Evolutionary conservation across 2,888 invertebrate genomes (phyloP).

Genomic region (Cataglyphis altisquamis): DNA sequence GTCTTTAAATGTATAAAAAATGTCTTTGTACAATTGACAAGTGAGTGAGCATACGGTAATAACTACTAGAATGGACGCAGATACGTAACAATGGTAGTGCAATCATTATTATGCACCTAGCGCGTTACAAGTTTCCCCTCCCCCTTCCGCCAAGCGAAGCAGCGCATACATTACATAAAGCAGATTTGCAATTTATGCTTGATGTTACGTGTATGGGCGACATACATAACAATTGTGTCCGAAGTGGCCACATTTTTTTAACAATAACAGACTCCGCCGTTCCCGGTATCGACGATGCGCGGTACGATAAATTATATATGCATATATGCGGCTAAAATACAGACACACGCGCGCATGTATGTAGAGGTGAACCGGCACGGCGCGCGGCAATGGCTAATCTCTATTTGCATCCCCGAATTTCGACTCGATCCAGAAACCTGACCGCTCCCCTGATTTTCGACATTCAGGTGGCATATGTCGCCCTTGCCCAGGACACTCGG

Average conservation of each 20-base stretch:
- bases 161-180: slow-evolving; percentile 15
- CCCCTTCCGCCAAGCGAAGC: not conserved
- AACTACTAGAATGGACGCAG: slow-evolving; percentile 10
- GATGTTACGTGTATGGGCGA: not conserved
- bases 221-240: slow-evolving; percentile 39
- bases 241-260: slow-evolving; percentile 36
- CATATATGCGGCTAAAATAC: slow-evolving; percentile 71
- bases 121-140: not conserved
- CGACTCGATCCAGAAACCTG: slow-evolving; percentile 75
- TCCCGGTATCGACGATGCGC: slow-evolving; percentile 68
- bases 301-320: slow-evolving; percentile 79
- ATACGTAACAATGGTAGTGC: slow-evolving; percentile 17
- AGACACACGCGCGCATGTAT: slow-evolving; percentile 62
- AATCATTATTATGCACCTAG: slow-evolving; percentile 38
- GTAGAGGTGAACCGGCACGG: slow-evolving; percentile 60
- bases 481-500: slow-evolving; percentile 73
- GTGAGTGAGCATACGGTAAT: not conserved
- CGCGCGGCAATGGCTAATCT: slow-evolving; percentile 76
- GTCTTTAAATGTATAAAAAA: not conserved
- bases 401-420: slow-evolving; percentile 81
- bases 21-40: slow-evolving; percentile 1
- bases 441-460: slow-evolving; percentile 81
- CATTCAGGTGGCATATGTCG: slow-evolving; percentile 85
- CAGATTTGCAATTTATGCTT: slow-evolving; percentile 31
- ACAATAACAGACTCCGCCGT: slow-evolving; percentile 55